Base-by-base conservation (phyloP, 2,113 vertebrate species). In the Struthidea cinerea region DNA sequence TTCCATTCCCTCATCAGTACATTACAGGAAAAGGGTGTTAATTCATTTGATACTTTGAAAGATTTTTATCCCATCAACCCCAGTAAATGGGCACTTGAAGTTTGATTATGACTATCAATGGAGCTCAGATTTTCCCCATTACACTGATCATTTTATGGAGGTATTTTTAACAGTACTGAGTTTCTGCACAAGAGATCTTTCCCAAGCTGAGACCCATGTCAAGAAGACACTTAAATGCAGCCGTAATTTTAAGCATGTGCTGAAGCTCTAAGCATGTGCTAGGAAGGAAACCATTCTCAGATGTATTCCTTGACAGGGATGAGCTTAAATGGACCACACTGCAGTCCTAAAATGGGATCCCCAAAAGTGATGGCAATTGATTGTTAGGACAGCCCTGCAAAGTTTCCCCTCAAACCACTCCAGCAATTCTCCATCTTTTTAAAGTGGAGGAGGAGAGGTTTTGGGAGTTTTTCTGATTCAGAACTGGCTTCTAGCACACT, bases 251-350 rank as follows among this genome's bases (percentile, higher is more conserved):
- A 97, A 96, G 93, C 89, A 92, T 91, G 86, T 92, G 90, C 87
- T 84, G 93, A 96, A 96, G 92, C 88, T 93, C 90, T 84, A 91
- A 94, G 93, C 93, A 68, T 89, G 77, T 89, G 68, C 81, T 87
- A 85, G 84, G 91, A 87, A 63, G 67, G 32, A 69, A 94, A 97
- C 69, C 91, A 81, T 46, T 87, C 93, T 91, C 52, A 64, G 37
- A 92, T 69, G 69, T 77, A 61, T 56, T 97, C 77, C 81, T 92
- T 94, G 78, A 91, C 57, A 91, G 79, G 63, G 78, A 95, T 91
- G 70, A 84, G 80, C 87, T 96, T 69, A 84, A 67, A 73, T 33
- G 30, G 47, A 79, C 63, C 74, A 73, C 32, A 42, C 20, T 73
- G 90, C 73, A 89, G 65, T 74, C 79, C 85, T 96, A 77, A 89